Conservation (phyloP, 1,140 invertebrate genomes). For the Microplitis mediator region DNA sequence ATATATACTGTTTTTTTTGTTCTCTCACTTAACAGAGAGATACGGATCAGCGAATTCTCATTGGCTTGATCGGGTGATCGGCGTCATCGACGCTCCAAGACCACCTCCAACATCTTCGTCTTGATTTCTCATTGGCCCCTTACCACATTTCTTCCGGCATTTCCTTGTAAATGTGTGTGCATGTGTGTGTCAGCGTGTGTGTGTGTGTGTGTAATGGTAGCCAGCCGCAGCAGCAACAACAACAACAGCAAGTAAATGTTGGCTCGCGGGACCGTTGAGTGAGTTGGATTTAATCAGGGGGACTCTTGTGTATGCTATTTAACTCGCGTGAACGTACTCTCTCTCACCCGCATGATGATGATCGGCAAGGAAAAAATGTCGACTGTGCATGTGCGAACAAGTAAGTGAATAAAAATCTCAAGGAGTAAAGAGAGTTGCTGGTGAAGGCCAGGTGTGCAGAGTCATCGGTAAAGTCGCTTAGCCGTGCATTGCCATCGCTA, state of each 20-base stretch:
- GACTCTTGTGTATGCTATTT: slow-evolving; percentile 10
- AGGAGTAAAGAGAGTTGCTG: not conserved
- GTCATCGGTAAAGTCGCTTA: slow-evolving; percentile 1
- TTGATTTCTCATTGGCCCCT: slow-evolving; percentile 26
- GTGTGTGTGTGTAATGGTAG: no score
- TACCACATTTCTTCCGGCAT: slow-evolving; percentile 17
- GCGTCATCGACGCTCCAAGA: slow-evolving; percentile 25
- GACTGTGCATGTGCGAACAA: not conserved
- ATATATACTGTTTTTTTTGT: no score
- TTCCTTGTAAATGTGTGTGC: not conserved
- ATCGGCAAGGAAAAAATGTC: not conserved
- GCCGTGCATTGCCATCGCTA: slow-evolving; percentile 13
- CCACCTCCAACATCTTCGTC: slow-evolving; percentile 28
- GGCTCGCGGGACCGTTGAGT: not conserved
- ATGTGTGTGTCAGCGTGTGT: no score
- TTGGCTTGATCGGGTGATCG: slow-evolving; percentile 34
- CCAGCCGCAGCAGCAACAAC: not conserved
- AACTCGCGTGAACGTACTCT: not conserved
- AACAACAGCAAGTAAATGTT: not conserved
- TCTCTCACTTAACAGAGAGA: slow-evolving; percentile 16
- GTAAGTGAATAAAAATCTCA: not conserved
- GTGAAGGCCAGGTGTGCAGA: slow-evolving; percentile 23
- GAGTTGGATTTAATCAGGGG: slow-evolving; percentile 19
- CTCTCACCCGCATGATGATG: not conserved
- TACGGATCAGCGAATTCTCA: slow-evolving; percentile 35